Evolutionary conservation across 2,113 vertebrate genomes (phyloP).

Genomic region (Synchiropus splendidus): DNA sequence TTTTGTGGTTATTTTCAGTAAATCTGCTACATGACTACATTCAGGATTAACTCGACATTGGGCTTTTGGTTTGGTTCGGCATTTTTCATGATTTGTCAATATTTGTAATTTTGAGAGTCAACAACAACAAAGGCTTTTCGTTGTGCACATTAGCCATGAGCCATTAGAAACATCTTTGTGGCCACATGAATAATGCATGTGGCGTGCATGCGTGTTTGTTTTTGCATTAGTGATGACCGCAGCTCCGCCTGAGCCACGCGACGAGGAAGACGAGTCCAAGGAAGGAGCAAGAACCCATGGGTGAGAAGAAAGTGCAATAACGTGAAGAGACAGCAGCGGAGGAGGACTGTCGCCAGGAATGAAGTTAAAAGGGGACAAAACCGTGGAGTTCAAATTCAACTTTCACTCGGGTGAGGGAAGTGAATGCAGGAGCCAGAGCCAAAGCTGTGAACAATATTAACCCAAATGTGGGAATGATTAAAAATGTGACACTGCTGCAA

Average conservation of each 20-base stretch:
- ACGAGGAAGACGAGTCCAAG: conserved; percentile 5
- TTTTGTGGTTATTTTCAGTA: too few species aligned
- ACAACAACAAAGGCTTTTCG: neutral
- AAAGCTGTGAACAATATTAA: conserved; percentile 2
- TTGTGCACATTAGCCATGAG: neutral
- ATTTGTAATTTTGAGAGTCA: too few species aligned
- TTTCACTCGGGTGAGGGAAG: conserved; percentile 15
- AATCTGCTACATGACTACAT: too few species aligned
- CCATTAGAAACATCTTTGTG: conserved; percentile 15
- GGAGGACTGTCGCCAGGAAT: conserved; percentile 30
- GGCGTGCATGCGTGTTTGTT: conserved; percentile 23
- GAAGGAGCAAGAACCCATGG: conserved; percentile 9
- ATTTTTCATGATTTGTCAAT: too few species aligned
- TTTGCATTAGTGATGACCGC: conserved; percentile 48
- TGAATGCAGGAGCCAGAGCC: conserved; percentile 1
- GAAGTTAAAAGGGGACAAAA: conserved; percentile 14
- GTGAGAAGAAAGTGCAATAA: conserved; percentile 32
- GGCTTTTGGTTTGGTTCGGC: too few species aligned
- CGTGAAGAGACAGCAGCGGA: conserved; percentile 33
- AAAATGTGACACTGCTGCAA: conserved; percentile 1
- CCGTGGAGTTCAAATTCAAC: conserved; percentile 21
- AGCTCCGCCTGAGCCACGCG: conserved; percentile 35
- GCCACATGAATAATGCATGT: conserved; percentile 29
- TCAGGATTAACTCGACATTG: too few species aligned
- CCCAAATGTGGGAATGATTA: neutral